A percentile compares a stretch with the other conserved stretches of the same genome.
These are phyloP conservation scores for Pedicia rivosa DNA, from an alignment of 2,888 invertebrate genomes.

Conservation along the genomic window DNA sequence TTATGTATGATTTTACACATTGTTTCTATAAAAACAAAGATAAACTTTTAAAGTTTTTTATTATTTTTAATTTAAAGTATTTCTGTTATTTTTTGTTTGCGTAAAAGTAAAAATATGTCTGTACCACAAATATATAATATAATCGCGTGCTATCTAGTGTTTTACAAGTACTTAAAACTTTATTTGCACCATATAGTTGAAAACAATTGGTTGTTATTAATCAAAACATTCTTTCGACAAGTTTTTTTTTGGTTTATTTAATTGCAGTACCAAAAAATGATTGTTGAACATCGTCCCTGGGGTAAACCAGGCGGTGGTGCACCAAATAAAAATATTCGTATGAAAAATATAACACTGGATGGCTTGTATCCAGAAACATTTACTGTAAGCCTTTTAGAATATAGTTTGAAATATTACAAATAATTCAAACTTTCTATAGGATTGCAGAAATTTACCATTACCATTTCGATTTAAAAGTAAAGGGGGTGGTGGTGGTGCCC, in stretches of 20 bases:
- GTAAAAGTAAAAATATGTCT: too few species aligned
- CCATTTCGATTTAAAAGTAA: neutral
- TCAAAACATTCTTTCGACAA: too few species aligned
- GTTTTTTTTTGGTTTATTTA: neutral
- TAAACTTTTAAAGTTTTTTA: too few species aligned
- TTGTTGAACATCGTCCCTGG: slow-evolving; percentile 63
- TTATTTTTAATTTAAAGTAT: too few species aligned
- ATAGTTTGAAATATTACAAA: neutral
- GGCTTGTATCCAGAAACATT: slow-evolving; percentile 46
- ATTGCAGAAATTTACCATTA: slow-evolving; percentile 6
- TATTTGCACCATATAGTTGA: too few species aligned
- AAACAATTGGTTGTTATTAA: too few species aligned
- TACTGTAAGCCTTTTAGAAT: slow-evolving; percentile 25
- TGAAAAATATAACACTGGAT: slow-evolving; percentile 47
- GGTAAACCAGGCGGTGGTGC: slow-evolving; percentile 61
- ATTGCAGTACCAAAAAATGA: slow-evolving; percentile 40
- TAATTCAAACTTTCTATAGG: slow-evolving; percentile 6
- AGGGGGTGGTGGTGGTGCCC: slow-evolving; percentile 11
- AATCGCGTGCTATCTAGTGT: too few species aligned
- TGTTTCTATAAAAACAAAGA: too few species aligned
- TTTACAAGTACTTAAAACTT: too few species aligned
- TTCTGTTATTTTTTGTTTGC: too few species aligned
- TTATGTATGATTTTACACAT: too few species aligned
- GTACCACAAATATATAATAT: too few species aligned
- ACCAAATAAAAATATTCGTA: slow-evolving; percentile 46